Evolutionary conservation across 2,888 invertebrate genomes (phyloP).

Genomic region (Cerceris rybyensis): DNA sequence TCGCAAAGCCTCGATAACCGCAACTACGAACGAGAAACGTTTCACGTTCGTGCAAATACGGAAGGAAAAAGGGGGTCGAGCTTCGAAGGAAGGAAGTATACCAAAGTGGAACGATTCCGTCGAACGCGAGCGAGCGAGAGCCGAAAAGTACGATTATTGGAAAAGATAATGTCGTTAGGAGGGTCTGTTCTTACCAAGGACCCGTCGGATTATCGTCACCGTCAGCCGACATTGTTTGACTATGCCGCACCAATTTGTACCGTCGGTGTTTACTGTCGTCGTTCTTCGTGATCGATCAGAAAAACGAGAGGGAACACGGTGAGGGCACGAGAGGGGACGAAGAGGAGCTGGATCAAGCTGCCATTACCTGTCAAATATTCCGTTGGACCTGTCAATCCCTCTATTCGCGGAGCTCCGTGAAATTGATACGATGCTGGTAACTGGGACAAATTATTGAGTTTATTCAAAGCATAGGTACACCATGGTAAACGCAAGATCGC

Average conservation of each 20-base stretch:
- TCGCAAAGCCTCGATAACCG: not conserved
- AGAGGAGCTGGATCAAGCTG: constrained; percentile 22
- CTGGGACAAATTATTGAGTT: constrained; percentile 66
- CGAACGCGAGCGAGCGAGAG: not conserved
- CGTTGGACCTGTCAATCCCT: constrained; percentile 65
- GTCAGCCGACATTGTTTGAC: constrained; percentile 41
- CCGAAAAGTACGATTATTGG: constrained; percentile 28
- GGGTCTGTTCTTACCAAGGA: constrained; percentile 21
- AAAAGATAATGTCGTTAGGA: constrained; percentile 46
- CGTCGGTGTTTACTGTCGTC: constrained; percentile 63
- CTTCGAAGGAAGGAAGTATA: constrained; percentile 14
- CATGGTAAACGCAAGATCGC: constrained; percentile 69
- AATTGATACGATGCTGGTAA: constrained; percentile 68
- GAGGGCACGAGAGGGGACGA: not conserved
- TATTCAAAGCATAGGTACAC: constrained; percentile 33
- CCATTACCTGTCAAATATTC: constrained; percentile 71
- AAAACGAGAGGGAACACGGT: not conserved
- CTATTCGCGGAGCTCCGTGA: constrained; percentile 47
- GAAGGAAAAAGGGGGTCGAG: constrained; percentile 8
- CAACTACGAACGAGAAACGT: not conserved
- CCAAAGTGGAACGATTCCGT: constrained; percentile 23
- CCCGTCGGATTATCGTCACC: constrained; percentile 36
- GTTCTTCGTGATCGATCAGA: constrained; percentile 60
- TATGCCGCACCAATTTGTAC: constrained; percentile 59
- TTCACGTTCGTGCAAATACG: constrained; percentile 34